Base-by-base conservation (phyloP, 2,797 vertebrate species). In the Otolemur crassicaudatus region DNA sequence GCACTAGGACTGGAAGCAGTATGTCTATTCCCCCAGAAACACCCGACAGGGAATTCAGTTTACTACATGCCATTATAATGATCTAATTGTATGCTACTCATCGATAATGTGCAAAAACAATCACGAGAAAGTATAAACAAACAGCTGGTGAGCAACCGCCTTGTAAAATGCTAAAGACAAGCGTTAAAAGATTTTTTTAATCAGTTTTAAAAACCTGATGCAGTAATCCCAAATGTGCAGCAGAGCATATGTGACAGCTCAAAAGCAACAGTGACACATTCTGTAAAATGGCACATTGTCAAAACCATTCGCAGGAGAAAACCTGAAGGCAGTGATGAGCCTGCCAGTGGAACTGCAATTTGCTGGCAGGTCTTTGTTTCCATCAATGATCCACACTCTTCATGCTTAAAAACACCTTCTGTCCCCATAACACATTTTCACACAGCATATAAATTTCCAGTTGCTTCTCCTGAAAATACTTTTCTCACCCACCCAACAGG, bases 91-190 rank as follows among this genome's bases (percentile, higher is more conserved):
- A 5, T 3, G 46, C 81, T 67, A 34, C 43, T 96, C 96, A 76
- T 70, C 87, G 95, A 97, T 90, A 94, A 94, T 76, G 83, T 86
- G 92, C 86, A 93, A 92, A 97, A 97, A 85, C 76, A 94, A 67
- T 89, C 84, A 27, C 40, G 7, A 49, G 75, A 16, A 19, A 77
- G 34, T 76, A 77, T 53, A 94, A 94, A 94, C 91, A 95, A 97
- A 96, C 93, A 97, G 95, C 93, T 94, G 96, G 88, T 77, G 76
- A 94, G 25, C 72, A 91, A 34, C 67, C 22, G 65, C 80, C 81
- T 73, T 80, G 76, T 81, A 95, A 92, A 87, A 95, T 31, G 73
- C 91, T 93, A 40, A 86, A 91, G 58, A 81, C 83, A 72, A 90
- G 95, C 79, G 58, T 81, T 19, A 31, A 31, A 88, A 56, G 76